Evolutionary conservation across 2,888 invertebrate species (phyloP).

Genomic region (Unio pictorum): DNA sequence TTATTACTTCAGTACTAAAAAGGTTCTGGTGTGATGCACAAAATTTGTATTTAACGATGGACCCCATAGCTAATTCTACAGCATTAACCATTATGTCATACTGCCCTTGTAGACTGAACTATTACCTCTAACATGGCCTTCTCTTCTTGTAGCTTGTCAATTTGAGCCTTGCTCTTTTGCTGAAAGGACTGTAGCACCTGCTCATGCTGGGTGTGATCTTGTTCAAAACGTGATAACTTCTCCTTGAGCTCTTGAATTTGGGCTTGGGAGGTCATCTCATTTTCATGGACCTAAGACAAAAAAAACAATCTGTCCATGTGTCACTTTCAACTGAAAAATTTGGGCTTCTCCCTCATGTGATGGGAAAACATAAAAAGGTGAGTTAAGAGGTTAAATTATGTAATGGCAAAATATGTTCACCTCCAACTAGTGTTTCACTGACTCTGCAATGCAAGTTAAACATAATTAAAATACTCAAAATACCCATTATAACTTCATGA

Average conservation of each 20-base stretch:
- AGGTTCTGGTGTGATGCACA: background rate
- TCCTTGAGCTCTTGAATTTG: slow-evolving; percentile 49
- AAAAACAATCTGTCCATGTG: background rate
- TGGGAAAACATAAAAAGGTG: background rate
- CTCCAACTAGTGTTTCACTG: background rate
- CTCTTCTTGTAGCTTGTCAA: slow-evolving; percentile 69
- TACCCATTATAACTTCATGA: too few species aligned
- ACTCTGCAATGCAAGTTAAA: background rate
- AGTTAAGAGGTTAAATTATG: background rate
- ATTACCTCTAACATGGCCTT: slow-evolving; percentile 70
- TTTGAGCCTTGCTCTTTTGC: slow-evolving; percentile 57
- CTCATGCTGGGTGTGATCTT: slow-evolving; percentile 63
- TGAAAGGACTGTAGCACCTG: slow-evolving; percentile 56
- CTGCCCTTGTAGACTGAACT: background rate
- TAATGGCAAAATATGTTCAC: background rate
- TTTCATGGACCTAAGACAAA: slow-evolving; percentile 57
- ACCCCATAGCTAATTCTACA: background rate
- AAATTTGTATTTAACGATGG: background rate
- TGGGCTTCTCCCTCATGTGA: background rate
- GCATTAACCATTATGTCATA: too few species aligned
- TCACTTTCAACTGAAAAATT: background rate
- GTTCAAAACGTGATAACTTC: slow-evolving; percentile 53
- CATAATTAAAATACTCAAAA: too few species aligned
- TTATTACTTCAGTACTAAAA: too few species aligned
- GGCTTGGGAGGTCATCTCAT: slow-evolving; percentile 45